These are phyloP conservation scores for Lota lota DNA, from an alignment of 2,113 vertebrate species.

Conservation along the genomic window DNA sequence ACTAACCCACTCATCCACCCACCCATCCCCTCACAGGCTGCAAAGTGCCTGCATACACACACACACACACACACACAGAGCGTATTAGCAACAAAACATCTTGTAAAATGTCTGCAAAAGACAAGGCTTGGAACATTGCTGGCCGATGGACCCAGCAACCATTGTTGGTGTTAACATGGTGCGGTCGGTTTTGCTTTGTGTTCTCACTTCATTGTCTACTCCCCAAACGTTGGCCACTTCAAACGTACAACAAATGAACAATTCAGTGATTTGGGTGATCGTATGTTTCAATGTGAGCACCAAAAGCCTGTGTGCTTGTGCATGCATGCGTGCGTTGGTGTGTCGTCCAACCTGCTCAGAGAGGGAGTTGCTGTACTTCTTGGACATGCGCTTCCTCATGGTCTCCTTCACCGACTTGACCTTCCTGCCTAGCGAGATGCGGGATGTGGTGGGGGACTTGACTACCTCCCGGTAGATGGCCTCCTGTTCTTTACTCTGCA, in stretches of 20 bases:
- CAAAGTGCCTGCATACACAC: slow-evolving; percentile 39
- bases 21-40: background rate
- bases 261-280: no score
- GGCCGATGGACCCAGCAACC: no score
- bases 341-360: slow-evolving; percentile 84
- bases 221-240: no score
- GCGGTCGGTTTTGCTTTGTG: no score
- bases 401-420: slow-evolving; percentile 99
- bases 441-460: slow-evolving; percentile 90
- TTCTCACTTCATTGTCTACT: no score
- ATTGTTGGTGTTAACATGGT: no score
- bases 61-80: slow-evolving; percentile 3
- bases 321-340: background rate
- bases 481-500: slow-evolving; percentile 86
- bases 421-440: slow-evolving; percentile 96
- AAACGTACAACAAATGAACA: no score
- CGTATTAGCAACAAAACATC: slow-evolving; percentile 27
- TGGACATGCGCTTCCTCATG: slow-evolving; percentile 98
- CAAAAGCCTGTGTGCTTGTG: background rate
- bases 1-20: slow-evolving; percentile 41
- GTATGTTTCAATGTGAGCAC: no score
- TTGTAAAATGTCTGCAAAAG: slow-evolving; percentile 38
- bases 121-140: slow-evolving; percentile 7
- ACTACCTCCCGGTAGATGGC: slow-evolving; percentile 91
- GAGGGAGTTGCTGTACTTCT: slow-evolving; percentile 92